A percentile compares a stretch with the other conserved stretches of the same genome.
Evolutionary conservation across 2,797 vertebrate genomes (phyloP).

Genomic region (Distichodus sexfasciatus): DNA sequence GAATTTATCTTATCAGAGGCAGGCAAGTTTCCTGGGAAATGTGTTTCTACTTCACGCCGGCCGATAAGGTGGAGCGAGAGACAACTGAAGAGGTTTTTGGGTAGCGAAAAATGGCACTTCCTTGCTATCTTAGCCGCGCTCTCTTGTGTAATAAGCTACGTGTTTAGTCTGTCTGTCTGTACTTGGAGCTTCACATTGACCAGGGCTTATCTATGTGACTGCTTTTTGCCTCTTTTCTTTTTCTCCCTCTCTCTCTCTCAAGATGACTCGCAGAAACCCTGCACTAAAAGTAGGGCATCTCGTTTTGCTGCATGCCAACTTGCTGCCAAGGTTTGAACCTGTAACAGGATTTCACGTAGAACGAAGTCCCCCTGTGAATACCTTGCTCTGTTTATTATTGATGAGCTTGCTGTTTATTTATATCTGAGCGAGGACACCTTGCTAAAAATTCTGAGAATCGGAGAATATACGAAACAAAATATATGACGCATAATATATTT

Average conservation of each 20-base stretch:
- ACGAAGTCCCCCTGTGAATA: conserved; percentile 27
- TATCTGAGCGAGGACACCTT: neutral
- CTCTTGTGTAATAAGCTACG: too few species aligned
- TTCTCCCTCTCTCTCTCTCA: neutral
- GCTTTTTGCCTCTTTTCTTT: neutral
- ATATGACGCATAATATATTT: too few species aligned
- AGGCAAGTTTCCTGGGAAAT: conserved; percentile 43
- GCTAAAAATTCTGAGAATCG: conserved; percentile 2
- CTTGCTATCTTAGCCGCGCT: neutral
- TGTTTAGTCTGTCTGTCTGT: conserved; percentile 5
- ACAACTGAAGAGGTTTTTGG: neutral
- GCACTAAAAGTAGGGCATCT: conserved; percentile 39
- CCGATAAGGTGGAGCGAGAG: conserved; percentile 30
- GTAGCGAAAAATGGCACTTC: neutral
- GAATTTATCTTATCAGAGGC: conserved; percentile 45
- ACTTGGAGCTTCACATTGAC: too few species aligned
- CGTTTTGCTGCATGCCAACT: conserved; percentile 9
- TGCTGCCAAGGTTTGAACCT: conserved; percentile 15
- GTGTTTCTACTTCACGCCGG: conserved; percentile 9
- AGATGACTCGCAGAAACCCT: conserved; percentile 27
- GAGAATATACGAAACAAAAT: conserved; percentile 3
- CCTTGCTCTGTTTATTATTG: conserved; percentile 35
- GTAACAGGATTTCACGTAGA: conserved; percentile 12
- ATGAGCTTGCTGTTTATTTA: conserved; percentile 39
- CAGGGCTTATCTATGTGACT: too few species aligned